A percentile compares a stretch with the other conserved stretches of the same genome.
Evolutionary conservation across 2,888 invertebrate genomes (phyloP).

Genomic region (Diloba caeruleocephala): DNA sequence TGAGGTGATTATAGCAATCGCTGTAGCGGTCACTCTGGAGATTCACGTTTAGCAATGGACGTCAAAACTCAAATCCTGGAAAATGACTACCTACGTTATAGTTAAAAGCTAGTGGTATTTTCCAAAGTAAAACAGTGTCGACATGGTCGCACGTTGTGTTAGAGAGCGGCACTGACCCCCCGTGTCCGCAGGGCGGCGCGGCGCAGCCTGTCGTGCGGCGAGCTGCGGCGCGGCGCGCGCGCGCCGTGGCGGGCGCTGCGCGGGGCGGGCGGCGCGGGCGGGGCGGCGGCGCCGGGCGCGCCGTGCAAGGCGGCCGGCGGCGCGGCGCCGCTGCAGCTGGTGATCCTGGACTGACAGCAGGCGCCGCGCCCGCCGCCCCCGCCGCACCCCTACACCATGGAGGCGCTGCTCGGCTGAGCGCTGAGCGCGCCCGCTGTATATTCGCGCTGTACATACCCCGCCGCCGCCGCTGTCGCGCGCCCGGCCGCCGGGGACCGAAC

Average conservation of each 20-base stretch:
- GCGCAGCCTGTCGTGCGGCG: conserved; percentile 92
- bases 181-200: conserved; percentile 92
- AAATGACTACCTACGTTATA: too few species aligned
- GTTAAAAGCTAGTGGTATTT: not conserved
- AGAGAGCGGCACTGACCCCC: conserved; percentile 1
- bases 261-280: conserved; percentile 91
- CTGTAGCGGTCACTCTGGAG: too few species aligned
- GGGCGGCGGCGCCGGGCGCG: conserved; percentile 73
- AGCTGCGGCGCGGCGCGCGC: conserved; percentile 84
- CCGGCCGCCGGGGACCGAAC: conserved; percentile 60
- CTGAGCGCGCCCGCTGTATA: conserved; percentile 69
- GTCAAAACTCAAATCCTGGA: too few species aligned
- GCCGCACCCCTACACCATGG: conserved; percentile 91
- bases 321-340: conserved; percentile 90
- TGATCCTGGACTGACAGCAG: conserved; percentile 92
- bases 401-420: conserved; percentile 90
- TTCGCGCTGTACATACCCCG: conserved; percentile 77
- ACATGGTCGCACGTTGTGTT: not conserved
- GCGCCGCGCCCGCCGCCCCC: conserved; percentile 79
- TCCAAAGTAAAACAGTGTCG: too few species aligned
- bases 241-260: conserved; percentile 89
- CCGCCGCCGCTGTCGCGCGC: conserved; percentile 39
- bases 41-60: too few species aligned
- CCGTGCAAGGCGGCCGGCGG: conserved; percentile 86
- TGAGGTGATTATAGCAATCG: too few species aligned